Evolutionary conservation across 2,888 invertebrate genomes (phyloP).

Genomic region (Cephus runcator): DNA sequence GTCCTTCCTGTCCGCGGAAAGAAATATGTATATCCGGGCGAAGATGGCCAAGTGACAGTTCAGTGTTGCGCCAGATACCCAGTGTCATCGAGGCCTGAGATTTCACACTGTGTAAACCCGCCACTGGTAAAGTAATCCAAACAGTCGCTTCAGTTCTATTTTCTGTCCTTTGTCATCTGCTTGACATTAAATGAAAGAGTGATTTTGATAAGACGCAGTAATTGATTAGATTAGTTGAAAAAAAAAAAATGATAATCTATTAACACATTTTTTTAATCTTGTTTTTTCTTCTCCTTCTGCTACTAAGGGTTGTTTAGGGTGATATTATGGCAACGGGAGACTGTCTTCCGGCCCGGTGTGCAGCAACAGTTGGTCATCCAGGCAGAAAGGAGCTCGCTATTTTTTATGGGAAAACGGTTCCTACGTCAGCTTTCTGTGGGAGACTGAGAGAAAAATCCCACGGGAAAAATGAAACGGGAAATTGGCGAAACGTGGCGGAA

Average conservation of each 20-base stretch:
- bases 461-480: background rate
- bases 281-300: background rate
- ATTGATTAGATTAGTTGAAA: background rate
- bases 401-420: background rate
- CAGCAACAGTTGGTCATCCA: constrained; percentile 13
- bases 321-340: constrained; percentile 16
- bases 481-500: background rate
- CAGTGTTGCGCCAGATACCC: constrained; percentile 28
- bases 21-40: constrained; percentile 15
- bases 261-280: background rate
- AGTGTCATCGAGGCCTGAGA: constrained; percentile 1
- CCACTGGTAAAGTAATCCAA: background rate
- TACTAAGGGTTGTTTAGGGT: background rate
- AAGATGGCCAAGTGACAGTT: constrained; percentile 17
- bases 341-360: constrained; percentile 30
- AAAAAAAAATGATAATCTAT: background rate
- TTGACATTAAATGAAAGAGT: too few species aligned
- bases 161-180: background rate
- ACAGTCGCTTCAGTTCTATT: background rate
- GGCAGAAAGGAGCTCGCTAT: background rate
- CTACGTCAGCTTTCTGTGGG: background rate
- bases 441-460: background rate
- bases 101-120: background rate
- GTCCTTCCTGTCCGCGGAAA: constrained; percentile 25
- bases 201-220: too few species aligned